These are phyloP conservation scores for Enteromius viviparus DNA, from an alignment of 2,797 vertebrate genomes.

Conservation along the genomic window DNA sequence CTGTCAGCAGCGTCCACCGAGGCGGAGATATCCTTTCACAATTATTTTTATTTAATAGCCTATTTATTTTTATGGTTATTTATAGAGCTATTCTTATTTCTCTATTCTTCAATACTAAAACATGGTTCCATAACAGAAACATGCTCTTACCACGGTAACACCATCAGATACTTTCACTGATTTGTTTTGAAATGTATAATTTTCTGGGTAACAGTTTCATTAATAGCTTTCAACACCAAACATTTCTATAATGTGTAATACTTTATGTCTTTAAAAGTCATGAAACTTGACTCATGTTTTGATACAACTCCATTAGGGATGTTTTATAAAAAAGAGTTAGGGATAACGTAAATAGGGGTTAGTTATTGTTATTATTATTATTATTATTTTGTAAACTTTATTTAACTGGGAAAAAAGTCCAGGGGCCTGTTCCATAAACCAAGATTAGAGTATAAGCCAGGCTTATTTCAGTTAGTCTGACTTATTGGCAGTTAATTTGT, in stretches of 20 bases:
- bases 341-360: too few species aligned
- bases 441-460: too few species aligned
- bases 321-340: too few species aligned
- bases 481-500: too few species aligned
- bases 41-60: neutral
- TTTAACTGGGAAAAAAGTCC: too few species aligned
- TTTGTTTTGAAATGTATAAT: neutral
- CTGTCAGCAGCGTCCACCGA: slow-evolving; percentile 95
- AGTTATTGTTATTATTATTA: too few species aligned
- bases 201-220: neutral
- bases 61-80: neutral
- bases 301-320: too few species aligned
- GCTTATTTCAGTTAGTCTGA: too few species aligned
- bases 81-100: neutral
- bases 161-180: neutral
- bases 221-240: neutral
- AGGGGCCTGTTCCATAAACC: too few species aligned
- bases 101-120: neutral
- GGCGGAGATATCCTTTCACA: slow-evolving; percentile 82
- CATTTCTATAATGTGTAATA: neutral
- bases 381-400: too few species aligned
- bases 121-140: neutral
- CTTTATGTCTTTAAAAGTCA: neutral
- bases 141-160: neutral
- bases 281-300: neutral